phyloP scores from a whole-genome alignment of 2,797 vertebrate species.

The Botia kubotai region DNA sequence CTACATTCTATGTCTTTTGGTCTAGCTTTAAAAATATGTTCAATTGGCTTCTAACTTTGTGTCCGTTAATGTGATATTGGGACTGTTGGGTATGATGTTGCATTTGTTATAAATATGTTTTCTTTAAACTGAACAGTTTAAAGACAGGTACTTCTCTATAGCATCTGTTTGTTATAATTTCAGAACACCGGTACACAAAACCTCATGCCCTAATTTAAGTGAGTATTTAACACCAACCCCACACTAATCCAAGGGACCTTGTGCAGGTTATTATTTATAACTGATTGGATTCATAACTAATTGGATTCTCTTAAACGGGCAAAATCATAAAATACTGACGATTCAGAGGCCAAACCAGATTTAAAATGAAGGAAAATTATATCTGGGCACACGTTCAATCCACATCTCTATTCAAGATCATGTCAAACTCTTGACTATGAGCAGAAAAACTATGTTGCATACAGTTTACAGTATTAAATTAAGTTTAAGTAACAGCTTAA shows the following conservation, averaged over 20 bases:
- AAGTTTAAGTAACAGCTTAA: not conserved
- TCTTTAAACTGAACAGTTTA: not conserved
- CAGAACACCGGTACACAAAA: conserved; percentile 33
- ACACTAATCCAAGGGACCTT: conserved; percentile 48
- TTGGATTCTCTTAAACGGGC: conserved; percentile 69
- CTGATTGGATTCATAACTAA: conserved; percentile 59
- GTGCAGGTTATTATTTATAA: conserved; percentile 57
- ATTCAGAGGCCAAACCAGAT: conserved; percentile 56
- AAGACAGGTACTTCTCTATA: no score
- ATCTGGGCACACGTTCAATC: conserved; percentile 47
- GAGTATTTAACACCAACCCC: conserved; percentile 32
- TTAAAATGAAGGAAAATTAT: conserved; percentile 13
- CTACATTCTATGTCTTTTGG: not conserved
- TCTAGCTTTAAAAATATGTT: no score
- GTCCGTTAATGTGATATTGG: conserved; percentile 13
- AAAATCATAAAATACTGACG: conserved; percentile 61
- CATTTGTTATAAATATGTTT: not conserved
- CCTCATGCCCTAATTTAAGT: conserved; percentile 64
- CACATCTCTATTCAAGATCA: conserved; percentile 63
- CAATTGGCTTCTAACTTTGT: not conserved
- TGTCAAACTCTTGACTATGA: conserved; percentile 65
- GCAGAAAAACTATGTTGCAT: conserved; percentile 72
- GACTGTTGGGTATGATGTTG: not conserved
- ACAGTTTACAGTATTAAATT: conserved; percentile 76
- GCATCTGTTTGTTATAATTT: not conserved